These are phyloP conservation scores for Hyles vespertilio DNA, from an alignment of 1,140 invertebrate species.

Conservation along the genomic window DNA sequence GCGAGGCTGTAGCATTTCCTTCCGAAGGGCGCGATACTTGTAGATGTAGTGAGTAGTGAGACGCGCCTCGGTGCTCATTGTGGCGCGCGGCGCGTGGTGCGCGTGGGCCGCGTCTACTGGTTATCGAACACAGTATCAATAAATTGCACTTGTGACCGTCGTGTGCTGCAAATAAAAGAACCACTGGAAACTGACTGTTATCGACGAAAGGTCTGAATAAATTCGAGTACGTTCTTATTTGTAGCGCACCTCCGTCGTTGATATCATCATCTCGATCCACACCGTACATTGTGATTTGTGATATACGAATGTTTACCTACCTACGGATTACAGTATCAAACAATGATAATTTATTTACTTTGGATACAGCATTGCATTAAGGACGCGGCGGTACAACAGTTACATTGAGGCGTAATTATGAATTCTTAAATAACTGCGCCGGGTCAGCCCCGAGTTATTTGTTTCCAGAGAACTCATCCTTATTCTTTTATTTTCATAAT, in stretches of 20 bases:
- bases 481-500: constrained; percentile 56
- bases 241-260: constrained; percentile 44
- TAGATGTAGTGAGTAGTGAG: constrained; percentile 15
- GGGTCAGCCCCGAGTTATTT: not conserved
- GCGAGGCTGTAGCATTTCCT: constrained; percentile 46
- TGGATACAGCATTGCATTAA: too few relatives aligned
- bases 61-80: constrained; percentile 42
- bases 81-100: constrained; percentile 53
- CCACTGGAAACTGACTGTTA: constrained; percentile 46
- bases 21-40: constrained; percentile 52
- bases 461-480: not conserved
- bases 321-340: too few relatives aligned
- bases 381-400: too few relatives aligned
- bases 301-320: too few relatives aligned
- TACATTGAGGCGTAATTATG: not conserved
- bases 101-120: constrained; percentile 67
- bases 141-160: constrained; percentile 68
- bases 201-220: constrained; percentile 69
- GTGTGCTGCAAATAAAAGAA: constrained; percentile 67
- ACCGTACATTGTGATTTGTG: not conserved
- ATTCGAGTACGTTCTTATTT: constrained; percentile 64
- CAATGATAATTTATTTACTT: too few relatives aligned
- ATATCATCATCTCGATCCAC: constrained; percentile 51
- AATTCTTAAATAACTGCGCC: not conserved
- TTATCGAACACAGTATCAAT: constrained; percentile 69